Evolutionary conservation across 2,797 vertebrate species (phyloP).

Genomic region (Cichlasoma orientale): DNA sequence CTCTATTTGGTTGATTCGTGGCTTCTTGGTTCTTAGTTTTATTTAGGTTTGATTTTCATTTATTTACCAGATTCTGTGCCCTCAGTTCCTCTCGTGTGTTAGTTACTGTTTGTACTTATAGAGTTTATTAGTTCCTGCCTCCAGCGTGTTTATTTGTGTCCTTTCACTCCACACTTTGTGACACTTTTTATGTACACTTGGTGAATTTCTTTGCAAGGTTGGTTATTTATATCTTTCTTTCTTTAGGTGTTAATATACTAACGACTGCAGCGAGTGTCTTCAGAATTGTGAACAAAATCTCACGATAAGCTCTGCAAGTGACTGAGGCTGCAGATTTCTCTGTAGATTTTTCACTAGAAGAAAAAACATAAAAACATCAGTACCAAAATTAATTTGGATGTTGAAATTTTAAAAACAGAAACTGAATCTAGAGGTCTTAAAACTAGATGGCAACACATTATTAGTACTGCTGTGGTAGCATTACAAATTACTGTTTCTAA

Average conservation of each 20-base stretch:
- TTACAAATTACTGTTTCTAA: too few relatives aligned
- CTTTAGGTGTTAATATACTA: not conserved
- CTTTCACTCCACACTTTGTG: fast-evolving
- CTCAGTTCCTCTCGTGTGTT: not conserved
- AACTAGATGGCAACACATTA: too few relatives aligned
- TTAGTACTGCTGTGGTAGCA: too few relatives aligned
- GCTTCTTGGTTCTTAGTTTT: too few relatives aligned
- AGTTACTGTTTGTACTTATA: too few relatives aligned
- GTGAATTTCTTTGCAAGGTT: too few relatives aligned
- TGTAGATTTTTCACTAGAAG: not conserved
- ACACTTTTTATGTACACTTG: not conserved
- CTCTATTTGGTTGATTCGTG: too few relatives aligned
- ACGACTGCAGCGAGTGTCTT: not conserved
- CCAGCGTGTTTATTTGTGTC: not conserved
- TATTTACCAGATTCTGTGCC: not conserved
- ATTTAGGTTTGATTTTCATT: too few relatives aligned
- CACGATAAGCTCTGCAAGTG: not conserved
- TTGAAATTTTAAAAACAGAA: too few relatives aligned
- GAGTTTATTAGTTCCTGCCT: not conserved
- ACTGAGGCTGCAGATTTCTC: not conserved
- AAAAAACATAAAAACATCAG: not conserved
- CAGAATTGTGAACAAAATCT: not conserved
- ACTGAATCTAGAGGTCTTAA: too few relatives aligned
- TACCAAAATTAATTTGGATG: not conserved
- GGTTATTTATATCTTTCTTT: not conserved